phyloP scores from a whole-genome alignment of 2,797 vertebrate species.

The Pangasius larnaudii region DNA sequence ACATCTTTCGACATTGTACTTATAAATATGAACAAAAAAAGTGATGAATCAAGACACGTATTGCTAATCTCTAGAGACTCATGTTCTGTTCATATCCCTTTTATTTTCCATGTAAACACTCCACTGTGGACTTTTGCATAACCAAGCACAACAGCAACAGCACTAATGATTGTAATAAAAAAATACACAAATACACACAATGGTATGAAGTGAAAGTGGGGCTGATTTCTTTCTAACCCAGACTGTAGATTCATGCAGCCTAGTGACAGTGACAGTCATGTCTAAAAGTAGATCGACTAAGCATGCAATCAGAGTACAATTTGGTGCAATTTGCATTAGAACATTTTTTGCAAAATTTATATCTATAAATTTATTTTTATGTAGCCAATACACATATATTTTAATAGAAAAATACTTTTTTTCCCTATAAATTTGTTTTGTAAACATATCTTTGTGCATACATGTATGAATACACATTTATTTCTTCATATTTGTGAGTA shows the following conservation, averaged over 20 bases:
- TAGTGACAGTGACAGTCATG: neutral
- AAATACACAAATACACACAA: neutral
- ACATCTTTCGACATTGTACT: neutral
- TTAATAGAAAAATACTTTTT: neutral
- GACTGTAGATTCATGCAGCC: neutral
- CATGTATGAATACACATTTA: too few species aligned
- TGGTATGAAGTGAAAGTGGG: neutral
- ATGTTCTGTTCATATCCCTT: neutral
- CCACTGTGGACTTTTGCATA: neutral
- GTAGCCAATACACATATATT: neutral
- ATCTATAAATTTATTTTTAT: neutral
- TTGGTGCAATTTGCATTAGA: neutral
- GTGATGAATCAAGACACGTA: neutral
- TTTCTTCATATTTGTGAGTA: neutral
- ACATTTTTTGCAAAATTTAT: neutral
- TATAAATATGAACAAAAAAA: neutral
- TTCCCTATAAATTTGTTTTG: neutral
- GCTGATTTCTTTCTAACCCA: neutral
- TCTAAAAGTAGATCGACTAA: neutral
- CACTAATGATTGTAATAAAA: neutral
- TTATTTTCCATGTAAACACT: neutral
- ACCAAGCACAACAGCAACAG: neutral
- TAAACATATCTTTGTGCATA: neutral
- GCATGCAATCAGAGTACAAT: neutral
- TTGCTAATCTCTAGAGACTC: neutral